A percentile compares a stretch with the other conserved stretches of the same genome.
These are phyloP conservation scores for Triops cancriformis DNA, from an alignment of 1,140 invertebrate genomes.

Conservation along the genomic window DNA sequence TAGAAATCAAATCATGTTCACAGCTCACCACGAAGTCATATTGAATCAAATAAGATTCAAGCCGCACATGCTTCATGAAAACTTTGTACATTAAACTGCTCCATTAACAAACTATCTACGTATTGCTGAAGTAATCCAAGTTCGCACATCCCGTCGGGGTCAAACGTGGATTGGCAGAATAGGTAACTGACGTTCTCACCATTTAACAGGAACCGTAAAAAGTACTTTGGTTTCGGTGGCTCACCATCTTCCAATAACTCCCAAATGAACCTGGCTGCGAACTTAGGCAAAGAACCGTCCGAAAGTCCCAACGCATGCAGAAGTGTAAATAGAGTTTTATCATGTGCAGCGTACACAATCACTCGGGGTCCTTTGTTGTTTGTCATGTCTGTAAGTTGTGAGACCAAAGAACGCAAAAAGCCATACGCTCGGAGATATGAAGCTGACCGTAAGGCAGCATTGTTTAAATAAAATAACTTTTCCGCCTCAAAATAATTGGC, in stretches of 20 bases:
- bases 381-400: background rate
- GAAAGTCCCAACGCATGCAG: background rate
- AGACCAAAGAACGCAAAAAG: background rate
- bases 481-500: background rate
- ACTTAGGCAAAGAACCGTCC: background rate
- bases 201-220: background rate
- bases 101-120: background rate
- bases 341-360: background rate
- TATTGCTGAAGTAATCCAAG: background rate
- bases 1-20: background rate
- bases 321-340: background rate
- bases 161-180: background rate
- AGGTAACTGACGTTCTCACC: background rate
- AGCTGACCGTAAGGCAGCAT: background rate
- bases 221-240: background rate
- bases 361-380: background rate
- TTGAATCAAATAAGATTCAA: background rate
- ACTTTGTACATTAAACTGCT: background rate
- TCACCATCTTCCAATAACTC: background rate
- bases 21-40: background rate
- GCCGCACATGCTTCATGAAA: background rate
- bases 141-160: background rate
- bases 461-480: background rate
- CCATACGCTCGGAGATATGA: background rate
- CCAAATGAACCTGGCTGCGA: background rate